These are phyloP conservation scores for Pangasius sanitwongsei DNA, from an alignment of 2,797 vertebrate genomes.

Conservation along the genomic window DNA sequence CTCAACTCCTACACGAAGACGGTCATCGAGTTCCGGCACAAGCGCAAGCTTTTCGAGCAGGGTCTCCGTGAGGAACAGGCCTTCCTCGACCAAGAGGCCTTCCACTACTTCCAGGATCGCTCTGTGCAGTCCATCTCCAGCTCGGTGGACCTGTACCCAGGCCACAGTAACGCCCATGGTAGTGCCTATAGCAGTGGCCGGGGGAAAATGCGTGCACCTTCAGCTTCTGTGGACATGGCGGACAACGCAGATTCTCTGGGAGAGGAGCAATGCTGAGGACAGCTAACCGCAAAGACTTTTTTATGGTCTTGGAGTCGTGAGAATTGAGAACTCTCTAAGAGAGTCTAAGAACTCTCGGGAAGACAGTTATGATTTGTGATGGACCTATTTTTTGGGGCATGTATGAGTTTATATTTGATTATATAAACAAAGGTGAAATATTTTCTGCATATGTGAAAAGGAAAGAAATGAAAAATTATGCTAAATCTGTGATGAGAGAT, in stretches of 20 bases:
- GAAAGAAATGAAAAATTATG: background rate
- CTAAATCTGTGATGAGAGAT: background rate
- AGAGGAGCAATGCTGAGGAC: conserved; percentile 75
- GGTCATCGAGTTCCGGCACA: conserved; percentile 95
- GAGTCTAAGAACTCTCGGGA: background rate
- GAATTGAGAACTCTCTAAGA: background rate
- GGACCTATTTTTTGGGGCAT: background rate
- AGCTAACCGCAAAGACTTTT: background rate
- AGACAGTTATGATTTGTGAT: background rate
- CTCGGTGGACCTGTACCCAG: conserved; percentile 73
- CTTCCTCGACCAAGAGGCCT: conserved; percentile 88
- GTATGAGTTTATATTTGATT: conserved; percentile 10
- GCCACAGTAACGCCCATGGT: conserved; percentile 61
- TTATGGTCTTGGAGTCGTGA: background rate
- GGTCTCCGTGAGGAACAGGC: conserved; percentile 89
- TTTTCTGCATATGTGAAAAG: background rate
- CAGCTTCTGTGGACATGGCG: conserved; percentile 66
- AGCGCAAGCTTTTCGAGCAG: conserved; percentile 92
- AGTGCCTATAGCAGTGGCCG: conserved; percentile 61
- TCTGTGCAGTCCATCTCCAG: conserved; percentile 80
- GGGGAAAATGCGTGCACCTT: conserved; percentile 67
- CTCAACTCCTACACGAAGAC: conserved; percentile 98
- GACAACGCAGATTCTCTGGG: conserved; percentile 77
- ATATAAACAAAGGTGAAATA: background rate
- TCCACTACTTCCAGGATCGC: conserved; percentile 90